Evolutionary conservation across 2,113 vertebrate genomes (phyloP).

Genomic region (Origma solitaria): DNA sequence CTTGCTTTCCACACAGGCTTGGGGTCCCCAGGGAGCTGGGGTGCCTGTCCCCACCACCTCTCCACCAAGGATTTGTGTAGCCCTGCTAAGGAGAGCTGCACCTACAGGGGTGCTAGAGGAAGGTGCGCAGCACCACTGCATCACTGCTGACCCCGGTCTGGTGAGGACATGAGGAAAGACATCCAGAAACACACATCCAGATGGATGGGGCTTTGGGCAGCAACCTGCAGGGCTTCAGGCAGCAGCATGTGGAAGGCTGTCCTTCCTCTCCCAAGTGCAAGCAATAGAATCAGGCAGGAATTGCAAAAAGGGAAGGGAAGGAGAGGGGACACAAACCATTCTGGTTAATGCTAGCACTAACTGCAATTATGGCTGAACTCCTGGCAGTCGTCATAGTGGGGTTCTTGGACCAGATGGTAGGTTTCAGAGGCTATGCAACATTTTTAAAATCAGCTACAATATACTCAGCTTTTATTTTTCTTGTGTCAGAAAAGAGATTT

Average conservation of each 20-base stretch:
- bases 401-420: background rate
- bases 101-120: background rate
- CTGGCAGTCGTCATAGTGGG: background rate
- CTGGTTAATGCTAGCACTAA: background rate
- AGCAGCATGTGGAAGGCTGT: background rate
- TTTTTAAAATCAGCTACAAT: background rate
- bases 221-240: background rate
- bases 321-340: background rate
- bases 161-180: background rate
- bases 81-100: background rate
- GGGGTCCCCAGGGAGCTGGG: background rate
- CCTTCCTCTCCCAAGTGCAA: background rate
- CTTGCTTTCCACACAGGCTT: background rate
- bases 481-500: background rate
- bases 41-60: background rate
- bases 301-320: background rate
- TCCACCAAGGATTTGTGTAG: background rate
- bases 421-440: background rate
- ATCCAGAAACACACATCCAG: background rate
- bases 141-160: accelerated
- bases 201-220: background rate
- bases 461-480: background rate
- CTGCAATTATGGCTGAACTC: background rate
- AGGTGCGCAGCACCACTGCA: background rate
- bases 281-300: background rate